Conservation (phyloP, 2,888 invertebrate genomes). For the Himalopsyche tibetana region DNA sequence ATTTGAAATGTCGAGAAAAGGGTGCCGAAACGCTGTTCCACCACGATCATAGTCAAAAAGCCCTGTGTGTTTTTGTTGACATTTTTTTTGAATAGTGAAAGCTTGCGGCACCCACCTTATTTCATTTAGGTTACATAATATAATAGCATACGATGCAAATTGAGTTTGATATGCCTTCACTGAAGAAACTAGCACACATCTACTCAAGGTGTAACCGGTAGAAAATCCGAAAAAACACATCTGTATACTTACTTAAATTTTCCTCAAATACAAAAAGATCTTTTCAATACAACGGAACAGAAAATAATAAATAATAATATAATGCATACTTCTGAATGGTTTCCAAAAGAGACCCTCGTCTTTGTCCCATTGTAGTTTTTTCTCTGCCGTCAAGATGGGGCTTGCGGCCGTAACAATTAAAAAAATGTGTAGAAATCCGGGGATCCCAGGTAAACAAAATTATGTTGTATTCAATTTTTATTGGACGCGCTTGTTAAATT, state of each 20-base stretch:
- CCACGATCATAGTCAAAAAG: too few species aligned
- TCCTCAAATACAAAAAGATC: neutral
- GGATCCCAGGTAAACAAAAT: conserved; percentile 23
- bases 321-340: neutral
- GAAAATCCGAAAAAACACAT: neutral
- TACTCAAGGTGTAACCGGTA: too few species aligned
- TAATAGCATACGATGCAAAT: too few species aligned
- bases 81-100: too few species aligned
- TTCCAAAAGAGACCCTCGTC: neutral
- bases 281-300: neutral
- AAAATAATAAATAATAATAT: neutral
- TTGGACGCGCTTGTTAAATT: conserved; percentile 23
- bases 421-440: neutral
- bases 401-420: neutral
- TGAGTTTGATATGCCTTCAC: too few species aligned
- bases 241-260: neutral
- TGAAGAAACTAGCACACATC: too few species aligned
- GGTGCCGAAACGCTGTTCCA: too few species aligned
- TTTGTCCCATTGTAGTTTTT: conserved; percentile 15
- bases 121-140: too few species aligned
- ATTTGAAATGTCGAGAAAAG: too few species aligned
- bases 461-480: conserved; percentile 5
- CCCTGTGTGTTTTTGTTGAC: too few species aligned
- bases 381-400: neutral
- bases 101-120: too few species aligned